phyloP scores from a whole-genome alignment of 2,113 vertebrate genomes.

The Urocolius indicus region DNA sequence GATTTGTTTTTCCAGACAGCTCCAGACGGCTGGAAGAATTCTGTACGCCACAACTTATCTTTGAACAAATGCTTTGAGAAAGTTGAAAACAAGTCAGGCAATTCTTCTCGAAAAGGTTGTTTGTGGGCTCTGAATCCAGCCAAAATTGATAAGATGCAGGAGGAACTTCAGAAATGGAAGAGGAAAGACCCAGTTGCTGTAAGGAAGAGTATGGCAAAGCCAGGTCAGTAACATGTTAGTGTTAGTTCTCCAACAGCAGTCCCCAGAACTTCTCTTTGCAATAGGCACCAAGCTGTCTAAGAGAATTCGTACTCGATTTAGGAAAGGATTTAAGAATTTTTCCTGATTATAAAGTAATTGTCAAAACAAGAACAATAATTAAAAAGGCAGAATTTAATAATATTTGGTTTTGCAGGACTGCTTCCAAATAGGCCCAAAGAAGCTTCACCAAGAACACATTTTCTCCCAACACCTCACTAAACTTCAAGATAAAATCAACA shows the following conservation, averaged over 20 bases:
- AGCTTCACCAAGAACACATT: not conserved
- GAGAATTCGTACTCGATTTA: not conserved
- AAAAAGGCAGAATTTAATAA: not conserved
- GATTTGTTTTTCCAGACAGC: conserved; percentile 85
- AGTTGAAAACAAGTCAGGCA: conserved; percentile 92
- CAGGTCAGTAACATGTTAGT: conserved; percentile 75
- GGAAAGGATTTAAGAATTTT: not conserved
- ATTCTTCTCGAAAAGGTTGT: conserved; percentile 92
- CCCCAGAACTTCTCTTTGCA: not conserved
- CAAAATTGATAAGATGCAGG: conserved; percentile 98
- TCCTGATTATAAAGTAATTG: not conserved
- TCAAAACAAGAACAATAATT: not conserved
- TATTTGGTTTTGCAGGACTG: not conserved
- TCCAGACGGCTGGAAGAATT: conserved; percentile 99
- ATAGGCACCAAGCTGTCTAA: not conserved
- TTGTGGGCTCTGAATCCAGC: conserved; percentile 95
- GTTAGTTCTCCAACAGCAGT: not conserved
- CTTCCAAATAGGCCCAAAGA: not conserved
- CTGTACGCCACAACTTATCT: conserved; percentile 96
- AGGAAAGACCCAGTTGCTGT: conserved; percentile 93
- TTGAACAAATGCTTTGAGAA: conserved; percentile 99
- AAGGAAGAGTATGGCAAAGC: conserved; percentile 95
- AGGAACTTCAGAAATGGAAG: conserved; percentile 97
- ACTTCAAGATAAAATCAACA: not conserved
- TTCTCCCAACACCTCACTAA: not conserved